Percentiles rank a stretch among this genome's conserved stretches.
Conservation (phyloP, 2,113 vertebrate genomes). For the Cairina moschata region DNA sequence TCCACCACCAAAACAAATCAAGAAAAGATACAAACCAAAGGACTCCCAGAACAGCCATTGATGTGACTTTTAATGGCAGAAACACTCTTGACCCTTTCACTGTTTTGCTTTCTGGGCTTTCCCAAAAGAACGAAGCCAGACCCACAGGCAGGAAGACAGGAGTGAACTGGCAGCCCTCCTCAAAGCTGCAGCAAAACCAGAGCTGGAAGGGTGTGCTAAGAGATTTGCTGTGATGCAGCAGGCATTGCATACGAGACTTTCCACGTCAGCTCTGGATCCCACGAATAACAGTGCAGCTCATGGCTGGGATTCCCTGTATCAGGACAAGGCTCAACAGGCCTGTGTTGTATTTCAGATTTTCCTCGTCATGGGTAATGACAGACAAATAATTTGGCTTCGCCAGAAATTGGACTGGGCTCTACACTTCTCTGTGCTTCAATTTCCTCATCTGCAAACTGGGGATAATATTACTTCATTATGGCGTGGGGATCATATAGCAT, state of each 20-base stretch:
- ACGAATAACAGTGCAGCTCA: accelerated
- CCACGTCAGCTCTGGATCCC: background rate
- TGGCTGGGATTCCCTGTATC: background rate
- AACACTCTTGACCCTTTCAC: background rate
- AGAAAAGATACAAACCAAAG: background rate
- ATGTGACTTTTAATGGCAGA: background rate
- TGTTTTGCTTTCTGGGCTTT: background rate
- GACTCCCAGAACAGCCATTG: background rate
- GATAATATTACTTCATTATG: background rate
- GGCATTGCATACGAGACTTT: background rate
- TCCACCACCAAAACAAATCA: background rate
- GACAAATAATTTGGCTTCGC: background rate
- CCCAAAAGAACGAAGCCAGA: background rate
- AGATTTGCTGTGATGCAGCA: background rate
- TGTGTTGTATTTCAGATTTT: background rate
- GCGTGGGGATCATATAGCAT: background rate
- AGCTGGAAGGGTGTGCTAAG: background rate
- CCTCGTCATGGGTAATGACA: background rate
- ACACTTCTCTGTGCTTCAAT: background rate
- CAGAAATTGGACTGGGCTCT: background rate
- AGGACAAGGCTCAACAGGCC: background rate
- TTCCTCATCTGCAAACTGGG: background rate
- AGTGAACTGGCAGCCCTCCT: background rate
- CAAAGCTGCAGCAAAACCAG: background rate
- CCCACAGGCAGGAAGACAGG: background rate